phyloP scores from a whole-genome alignment of 2,888 invertebrate species.

The Ceratothoa steindachneri region DNA sequence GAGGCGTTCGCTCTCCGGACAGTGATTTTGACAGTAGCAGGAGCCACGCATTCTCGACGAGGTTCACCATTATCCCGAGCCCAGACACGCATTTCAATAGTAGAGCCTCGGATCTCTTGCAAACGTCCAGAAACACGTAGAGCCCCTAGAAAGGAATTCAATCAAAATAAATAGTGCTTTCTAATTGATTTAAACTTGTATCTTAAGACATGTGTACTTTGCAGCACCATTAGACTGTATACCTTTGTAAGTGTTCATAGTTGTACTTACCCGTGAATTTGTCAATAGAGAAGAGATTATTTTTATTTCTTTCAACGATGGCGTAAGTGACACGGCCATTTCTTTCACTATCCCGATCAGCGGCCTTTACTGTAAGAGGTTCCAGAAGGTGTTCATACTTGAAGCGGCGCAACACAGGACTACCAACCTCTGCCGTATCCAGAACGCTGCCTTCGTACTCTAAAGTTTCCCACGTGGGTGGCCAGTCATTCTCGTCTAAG shows the following conservation, averaged over 20 bases:
- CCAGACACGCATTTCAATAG: slow-evolving; percentile 36
- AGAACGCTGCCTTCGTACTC: slow-evolving; percentile 60
- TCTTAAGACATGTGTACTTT: too few species aligned
- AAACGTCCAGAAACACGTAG: slow-evolving; percentile 34
- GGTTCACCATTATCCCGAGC: slow-evolving; percentile 63
- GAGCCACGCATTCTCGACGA: slow-evolving; percentile 69
- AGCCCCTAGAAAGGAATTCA: slow-evolving; percentile 21
- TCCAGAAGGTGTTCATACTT: not conserved
- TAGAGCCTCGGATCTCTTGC: slow-evolving; percentile 24
- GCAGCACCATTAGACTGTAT: too few species aligned
- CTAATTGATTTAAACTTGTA: too few species aligned
- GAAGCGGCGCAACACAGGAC: slow-evolving; percentile 61
- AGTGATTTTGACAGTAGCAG: slow-evolving; percentile 71
- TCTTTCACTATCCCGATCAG: slow-evolving; percentile 75
- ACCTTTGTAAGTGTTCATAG: too few species aligned
- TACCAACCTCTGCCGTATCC: slow-evolving; percentile 69
- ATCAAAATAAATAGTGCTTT: not conserved
- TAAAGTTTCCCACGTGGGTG: slow-evolving; percentile 32
- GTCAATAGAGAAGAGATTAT: slow-evolving; percentile 37
- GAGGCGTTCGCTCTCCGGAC: slow-evolving; percentile 84
- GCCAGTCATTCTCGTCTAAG: slow-evolving; percentile 45
- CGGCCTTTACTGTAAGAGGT: slow-evolving; percentile 62
- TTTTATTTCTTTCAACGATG: slow-evolving; percentile 55
- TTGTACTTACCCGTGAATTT: slow-evolving; percentile 32
- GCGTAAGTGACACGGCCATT: slow-evolving; percentile 76